Evolutionary conservation across 2,113 vertebrate species (phyloP).

Genomic region (Eolophus roseicapilla): DNA sequence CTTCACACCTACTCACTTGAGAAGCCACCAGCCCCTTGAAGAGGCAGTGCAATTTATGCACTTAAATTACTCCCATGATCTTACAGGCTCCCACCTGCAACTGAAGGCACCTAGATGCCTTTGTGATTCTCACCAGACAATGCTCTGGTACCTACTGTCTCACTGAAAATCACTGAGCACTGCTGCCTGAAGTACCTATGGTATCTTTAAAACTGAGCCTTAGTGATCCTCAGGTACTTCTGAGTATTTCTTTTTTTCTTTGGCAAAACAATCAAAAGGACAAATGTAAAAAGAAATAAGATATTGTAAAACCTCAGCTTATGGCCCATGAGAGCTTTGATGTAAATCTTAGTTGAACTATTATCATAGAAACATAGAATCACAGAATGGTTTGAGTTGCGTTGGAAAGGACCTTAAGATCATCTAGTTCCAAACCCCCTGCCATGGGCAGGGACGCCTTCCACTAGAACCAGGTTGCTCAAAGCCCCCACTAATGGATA

Average conservation of each 20-base stretch:
- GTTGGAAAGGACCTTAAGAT: neutral
- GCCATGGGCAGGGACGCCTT: neutral
- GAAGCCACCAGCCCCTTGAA: neutral
- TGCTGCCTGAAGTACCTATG: neutral
- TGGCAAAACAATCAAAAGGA: neutral
- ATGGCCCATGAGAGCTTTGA: neutral
- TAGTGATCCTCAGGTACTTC: accelerated
- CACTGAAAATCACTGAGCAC: neutral
- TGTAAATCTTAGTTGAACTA: neutral
- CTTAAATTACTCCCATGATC: neutral
- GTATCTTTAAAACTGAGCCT: neutral
- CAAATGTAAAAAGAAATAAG: neutral
- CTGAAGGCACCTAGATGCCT: neutral
- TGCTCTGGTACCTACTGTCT: neutral
- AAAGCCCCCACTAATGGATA: neutral
- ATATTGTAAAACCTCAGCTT: neutral
- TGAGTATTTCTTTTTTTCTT: neutral
- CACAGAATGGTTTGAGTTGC: neutral
- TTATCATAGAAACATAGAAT: neutral
- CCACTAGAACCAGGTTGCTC: neutral
- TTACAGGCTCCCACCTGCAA: neutral
- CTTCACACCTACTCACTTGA: neutral
- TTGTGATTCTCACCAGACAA: neutral
- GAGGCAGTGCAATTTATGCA: neutral
- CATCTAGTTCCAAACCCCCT: neutral